phyloP scores from a whole-genome alignment of 2,797 vertebrate genomes.

The Cygnus olor region DNA sequence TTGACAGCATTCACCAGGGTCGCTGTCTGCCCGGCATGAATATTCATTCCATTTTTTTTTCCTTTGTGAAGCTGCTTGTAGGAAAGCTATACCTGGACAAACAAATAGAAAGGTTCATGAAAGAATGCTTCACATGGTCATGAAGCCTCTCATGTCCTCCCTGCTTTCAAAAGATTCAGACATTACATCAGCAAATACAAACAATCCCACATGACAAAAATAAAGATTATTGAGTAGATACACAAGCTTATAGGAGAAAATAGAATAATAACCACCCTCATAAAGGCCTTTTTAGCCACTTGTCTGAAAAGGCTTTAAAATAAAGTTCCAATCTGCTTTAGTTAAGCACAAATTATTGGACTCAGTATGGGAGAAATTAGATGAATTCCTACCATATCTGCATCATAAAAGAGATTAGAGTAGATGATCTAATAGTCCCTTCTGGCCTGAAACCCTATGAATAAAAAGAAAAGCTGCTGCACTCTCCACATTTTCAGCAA shows the following conservation, averaged over 20 bases:
- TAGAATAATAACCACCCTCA: neutral
- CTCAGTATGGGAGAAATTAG: constrained; percentile 57
- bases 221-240: neutral
- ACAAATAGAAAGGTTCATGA: neutral
- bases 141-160: neutral
- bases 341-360: constrained; percentile 59
- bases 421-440: constrained; percentile 55
- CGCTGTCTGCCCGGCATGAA: neutral
- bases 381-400: constrained; percentile 36
- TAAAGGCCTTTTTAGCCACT: constrained; percentile 22
- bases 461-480: constrained; percentile 39
- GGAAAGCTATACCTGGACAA: neutral
- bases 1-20: constrained; percentile 31
- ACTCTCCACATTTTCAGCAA: constrained; percentile 29
- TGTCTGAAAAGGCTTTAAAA: constrained; percentile 30
- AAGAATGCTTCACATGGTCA: neutral
- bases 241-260: constrained; percentile 19
- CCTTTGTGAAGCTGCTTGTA: neutral
- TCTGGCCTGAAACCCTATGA: constrained; percentile 4
- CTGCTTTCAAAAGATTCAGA: neutral
- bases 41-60: neutral
- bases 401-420: constrained; percentile 63
- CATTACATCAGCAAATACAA: neutral
- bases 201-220: neutral
- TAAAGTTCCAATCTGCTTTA: constrained; percentile 62